A percentile compares a stretch with the other conserved stretches of the same genome.
These are phyloP conservation scores for Phyllotreta striolata DNA, from an alignment of 2,888 invertebrate species.

Conservation along the genomic window DNA sequence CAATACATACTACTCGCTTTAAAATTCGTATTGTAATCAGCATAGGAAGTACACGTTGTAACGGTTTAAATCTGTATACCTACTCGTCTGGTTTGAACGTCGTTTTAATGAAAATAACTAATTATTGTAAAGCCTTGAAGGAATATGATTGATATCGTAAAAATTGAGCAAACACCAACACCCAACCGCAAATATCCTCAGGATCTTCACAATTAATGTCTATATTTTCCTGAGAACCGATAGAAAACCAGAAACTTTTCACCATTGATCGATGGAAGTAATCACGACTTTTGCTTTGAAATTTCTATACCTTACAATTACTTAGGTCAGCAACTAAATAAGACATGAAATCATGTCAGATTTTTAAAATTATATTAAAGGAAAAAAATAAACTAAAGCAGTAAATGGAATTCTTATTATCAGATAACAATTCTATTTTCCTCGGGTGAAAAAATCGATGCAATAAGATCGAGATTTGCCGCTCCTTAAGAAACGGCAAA, in stretches of 20 bases:
- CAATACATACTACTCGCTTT: too few species aligned
- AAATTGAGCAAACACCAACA: conserved; percentile 20
- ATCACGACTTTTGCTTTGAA: conserved; percentile 18
- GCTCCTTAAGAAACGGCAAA: too few species aligned
- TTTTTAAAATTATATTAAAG: background rate
- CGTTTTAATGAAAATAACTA: conserved; percentile 18
- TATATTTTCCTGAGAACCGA: conserved; percentile 21
- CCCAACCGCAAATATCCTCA: conserved; percentile 18
- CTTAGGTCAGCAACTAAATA: conserved; percentile 13
- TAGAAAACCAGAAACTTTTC: conserved; percentile 19
- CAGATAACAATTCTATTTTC: background rate
- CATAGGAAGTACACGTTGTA: conserved; percentile 3
- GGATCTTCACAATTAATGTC: conserved; percentile 20
- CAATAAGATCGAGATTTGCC: too few species aligned
- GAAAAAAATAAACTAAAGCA: conserved; percentile 9
- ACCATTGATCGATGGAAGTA: conserved; percentile 19
- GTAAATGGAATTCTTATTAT: conserved; percentile 1
- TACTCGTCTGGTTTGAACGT: conserved; percentile 1
- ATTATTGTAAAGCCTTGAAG: conserved; percentile 12
- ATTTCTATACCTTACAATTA: conserved; percentile 20
- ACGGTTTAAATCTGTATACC: conserved; percentile 5
- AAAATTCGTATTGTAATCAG: too few species aligned
- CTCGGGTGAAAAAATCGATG: too few species aligned
- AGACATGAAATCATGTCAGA: conserved; percentile 8
- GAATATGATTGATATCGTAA: conserved; percentile 18